Conservation (phyloP, 1,140 invertebrate species). For the Yoshiicerus persimilis region DNA sequence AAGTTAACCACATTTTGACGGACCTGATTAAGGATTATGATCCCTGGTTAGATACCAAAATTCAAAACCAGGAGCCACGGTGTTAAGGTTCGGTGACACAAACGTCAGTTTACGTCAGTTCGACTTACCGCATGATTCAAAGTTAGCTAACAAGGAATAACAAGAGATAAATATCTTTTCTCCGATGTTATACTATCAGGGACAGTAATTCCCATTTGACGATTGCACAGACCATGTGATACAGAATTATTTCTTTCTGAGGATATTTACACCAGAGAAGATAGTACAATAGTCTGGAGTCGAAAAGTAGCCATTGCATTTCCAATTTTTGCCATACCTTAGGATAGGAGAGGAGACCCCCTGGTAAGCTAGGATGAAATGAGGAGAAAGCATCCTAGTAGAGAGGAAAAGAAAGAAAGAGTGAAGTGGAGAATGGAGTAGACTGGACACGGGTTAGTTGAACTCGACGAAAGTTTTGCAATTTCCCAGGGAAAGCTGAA, state of each 20-base stretch:
- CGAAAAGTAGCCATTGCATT: background rate
- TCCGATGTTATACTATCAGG: too few relatives aligned
- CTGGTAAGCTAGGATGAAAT: background rate
- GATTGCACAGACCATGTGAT: too few relatives aligned
- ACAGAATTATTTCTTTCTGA: too few relatives aligned
- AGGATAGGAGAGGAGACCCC: background rate
- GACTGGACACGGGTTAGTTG: background rate
- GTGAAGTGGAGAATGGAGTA: background rate
- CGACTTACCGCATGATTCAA: background rate
- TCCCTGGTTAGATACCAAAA: too few relatives aligned
- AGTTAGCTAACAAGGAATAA: too few relatives aligned
- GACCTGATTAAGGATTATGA: too few relatives aligned
- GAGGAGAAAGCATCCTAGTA: background rate
- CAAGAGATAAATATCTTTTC: too few relatives aligned
- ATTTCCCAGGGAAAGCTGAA: background rate
- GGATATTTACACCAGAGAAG: background rate
- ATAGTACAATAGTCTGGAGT: background rate
- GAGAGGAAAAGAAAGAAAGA: background rate
- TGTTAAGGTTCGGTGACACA: background rate
- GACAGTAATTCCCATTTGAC: too few relatives aligned
- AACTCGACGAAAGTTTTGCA: constrained; percentile 10
- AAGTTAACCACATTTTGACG: background rate
- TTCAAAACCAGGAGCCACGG: background rate
- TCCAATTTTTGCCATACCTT: background rate
- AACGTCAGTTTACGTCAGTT: background rate